Evolutionary conservation across 1,140 invertebrate species (phyloP).

Genomic region (Aphaenogaster ashmeadi): DNA sequence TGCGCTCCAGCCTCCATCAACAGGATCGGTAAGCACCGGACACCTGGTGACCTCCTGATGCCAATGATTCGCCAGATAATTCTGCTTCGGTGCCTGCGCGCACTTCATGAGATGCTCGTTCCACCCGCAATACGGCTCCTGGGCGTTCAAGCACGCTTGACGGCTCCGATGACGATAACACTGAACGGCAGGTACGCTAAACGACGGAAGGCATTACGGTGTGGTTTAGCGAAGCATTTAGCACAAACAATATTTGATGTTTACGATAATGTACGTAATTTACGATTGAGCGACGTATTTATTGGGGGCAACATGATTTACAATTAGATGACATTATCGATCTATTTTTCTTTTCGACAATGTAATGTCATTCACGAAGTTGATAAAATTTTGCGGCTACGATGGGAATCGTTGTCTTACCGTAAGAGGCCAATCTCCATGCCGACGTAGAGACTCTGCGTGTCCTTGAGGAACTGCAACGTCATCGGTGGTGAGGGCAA

Average conservation of each 20-base stretch:
- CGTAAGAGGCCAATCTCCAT: slow-evolving; percentile 90
- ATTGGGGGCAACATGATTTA: not conserved
- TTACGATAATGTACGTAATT: slow-evolving; percentile 22
- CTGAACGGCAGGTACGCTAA: slow-evolving; percentile 91
- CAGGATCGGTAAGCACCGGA: slow-evolving; percentile 89
- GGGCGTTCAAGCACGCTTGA: slow-evolving; percentile 92
- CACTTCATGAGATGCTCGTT: slow-evolving; percentile 92
- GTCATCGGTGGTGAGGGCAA: slow-evolving; percentile 89
- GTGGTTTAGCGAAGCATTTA: slow-evolving; percentile 19
- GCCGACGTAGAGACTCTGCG: slow-evolving; percentile 94
- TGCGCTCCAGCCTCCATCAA: slow-evolving; percentile 89
- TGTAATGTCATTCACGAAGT: not conserved
- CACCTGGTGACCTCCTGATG: slow-evolving; percentile 91
- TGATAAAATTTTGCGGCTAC: not conserved
- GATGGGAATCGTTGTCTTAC: slow-evolving; percentile 64
- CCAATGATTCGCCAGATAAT: slow-evolving; percentile 90
- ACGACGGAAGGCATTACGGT: slow-evolving; percentile 20
- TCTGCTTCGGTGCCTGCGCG: slow-evolving; percentile 89
- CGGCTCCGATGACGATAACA: slow-evolving; percentile 92
- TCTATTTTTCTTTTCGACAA: not conserved
- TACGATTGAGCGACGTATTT: not conserved
- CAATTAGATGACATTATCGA: slow-evolving; percentile 12
- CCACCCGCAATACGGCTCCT: slow-evolving; percentile 98
- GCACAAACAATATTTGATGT: not conserved
- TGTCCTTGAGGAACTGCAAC: slow-evolving; percentile 94